Evolutionary conservation across 2,797 vertebrate species (phyloP).

Genomic region (Dicrostonyx torquatus): DNA sequence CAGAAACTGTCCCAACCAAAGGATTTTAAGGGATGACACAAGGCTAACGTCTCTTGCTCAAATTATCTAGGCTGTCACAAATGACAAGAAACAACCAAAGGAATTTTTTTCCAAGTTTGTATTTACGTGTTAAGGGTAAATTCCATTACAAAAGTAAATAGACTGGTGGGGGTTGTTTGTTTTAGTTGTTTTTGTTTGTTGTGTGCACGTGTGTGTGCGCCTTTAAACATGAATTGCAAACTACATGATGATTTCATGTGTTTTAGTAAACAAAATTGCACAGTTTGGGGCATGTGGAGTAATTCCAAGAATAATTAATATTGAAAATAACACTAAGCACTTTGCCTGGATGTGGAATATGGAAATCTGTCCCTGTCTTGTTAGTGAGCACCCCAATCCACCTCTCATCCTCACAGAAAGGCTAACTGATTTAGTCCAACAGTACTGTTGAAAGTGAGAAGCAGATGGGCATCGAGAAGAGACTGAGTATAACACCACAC

Average conservation of each 20-base stretch:
- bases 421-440: neutral
- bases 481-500: neutral
- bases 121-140: neutral
- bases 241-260: neutral
- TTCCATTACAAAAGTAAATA: constrained; percentile 35
- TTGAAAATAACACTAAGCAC: neutral
- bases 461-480: neutral
- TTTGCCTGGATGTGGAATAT: neutral
- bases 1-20: neutral
- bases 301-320: constrained; percentile 42
- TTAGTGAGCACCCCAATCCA: neutral
- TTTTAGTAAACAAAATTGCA: constrained; percentile 49
- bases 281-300: neutral
- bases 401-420: neutral
- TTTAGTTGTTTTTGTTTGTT: neutral
- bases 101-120: constrained; percentile 28
- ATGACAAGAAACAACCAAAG: constrained; percentile 44
- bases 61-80: neutral
- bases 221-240: constrained; percentile 38
- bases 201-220: neutral
- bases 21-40: constrained; percentile 46
- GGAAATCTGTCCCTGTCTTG: neutral
- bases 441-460: neutral
- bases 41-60: neutral
- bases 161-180: neutral